A percentile compares a stretch with the other conserved stretches of the same genome.
These are phyloP conservation scores for Ferrisia virgata DNA, from an alignment of 2,888 invertebrate species.

Conservation along the genomic window DNA sequence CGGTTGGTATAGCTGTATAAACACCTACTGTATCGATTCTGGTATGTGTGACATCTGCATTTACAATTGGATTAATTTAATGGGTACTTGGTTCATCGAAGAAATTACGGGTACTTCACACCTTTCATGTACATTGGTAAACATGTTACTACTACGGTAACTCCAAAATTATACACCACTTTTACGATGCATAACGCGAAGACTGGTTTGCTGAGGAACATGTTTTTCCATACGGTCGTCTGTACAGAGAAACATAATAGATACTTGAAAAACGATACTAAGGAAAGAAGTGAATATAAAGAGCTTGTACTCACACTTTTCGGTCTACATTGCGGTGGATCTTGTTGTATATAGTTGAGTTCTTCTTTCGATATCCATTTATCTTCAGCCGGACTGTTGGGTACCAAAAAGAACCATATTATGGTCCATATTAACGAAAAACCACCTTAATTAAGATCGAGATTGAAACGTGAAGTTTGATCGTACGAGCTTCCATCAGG, in stretches of 20 bases:
- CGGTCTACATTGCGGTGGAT: background rate
- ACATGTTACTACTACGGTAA: background rate
- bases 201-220: background rate
- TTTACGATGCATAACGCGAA: background rate
- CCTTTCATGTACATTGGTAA: slow-evolving; percentile 11
- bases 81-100: too few relatives aligned
- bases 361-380: slow-evolving; percentile 69
- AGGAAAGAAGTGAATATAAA: background rate
- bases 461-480: background rate
- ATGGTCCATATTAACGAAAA: slow-evolving; percentile 70
- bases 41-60: background rate
- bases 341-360: slow-evolving; percentile 63
- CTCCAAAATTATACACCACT: background rate
- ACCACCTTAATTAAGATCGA: slow-evolving; percentile 56
- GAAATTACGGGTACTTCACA: background rate
- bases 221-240: background rate
- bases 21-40: slow-evolving; percentile 2
- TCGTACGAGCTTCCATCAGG: slow-evolving; percentile 42
- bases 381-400: slow-evolving; percentile 72
- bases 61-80: background rate
- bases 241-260: too few relatives aligned
- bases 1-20: background rate
- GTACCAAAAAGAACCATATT: slow-evolving; percentile 67
- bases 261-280: background rate
- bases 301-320: background rate